Evolutionary conservation across 2,888 invertebrate species (phyloP), one percentile per base, ranked within the genome.

Genomic region (Doris montereyensis): DNA sequence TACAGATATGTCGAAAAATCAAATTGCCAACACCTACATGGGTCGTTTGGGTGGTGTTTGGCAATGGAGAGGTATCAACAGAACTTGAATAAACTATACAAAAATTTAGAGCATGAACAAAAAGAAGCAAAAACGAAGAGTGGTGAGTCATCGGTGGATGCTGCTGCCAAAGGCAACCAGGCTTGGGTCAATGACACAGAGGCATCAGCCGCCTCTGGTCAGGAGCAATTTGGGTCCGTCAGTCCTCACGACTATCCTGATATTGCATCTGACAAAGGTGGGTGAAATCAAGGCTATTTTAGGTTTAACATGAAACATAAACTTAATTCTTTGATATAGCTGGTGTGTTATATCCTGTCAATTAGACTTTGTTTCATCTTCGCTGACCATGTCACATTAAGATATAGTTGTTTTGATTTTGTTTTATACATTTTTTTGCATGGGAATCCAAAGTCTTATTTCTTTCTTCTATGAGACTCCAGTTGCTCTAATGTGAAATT

Each of bases 21-120:
- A 89, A 75, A 91, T 91, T 41, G 88, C 90, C 41, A 90, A 90
- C 82, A 90, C 90, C 2, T 91, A 91, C 84, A 89, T 90, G 82
- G 86, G 84, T 21, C 84, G 85, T 75, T 83, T 88, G 80, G 89
- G 86, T 58, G 81, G 85, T 30, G 85, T 85, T n/a, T n/a, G 28
- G 87, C 88, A 2, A 81, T 89, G 78, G 87, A 88, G 72, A 87
- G 88, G 78, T 90, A 89, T 82, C 88, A 89, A 76, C 85, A 87
- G 82, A 88, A 87, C 79, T 84, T 89, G 84, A 85, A 85, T 67
- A 83, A 83, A 79, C 78, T 89, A 52, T 89, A 89, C 80, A 82
- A 85, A 76, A 84, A 85, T 72, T 8, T 76, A 4, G 82, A 81
- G 34, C 4, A 62, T n/a, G 58, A 74, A 13, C 70, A 34, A 2